Percentiles rank a stretch among this genome's conserved stretches.
phyloP scores from a whole-genome alignment of 2,797 vertebrate genomes.

The Diceros bicornis region DNA sequence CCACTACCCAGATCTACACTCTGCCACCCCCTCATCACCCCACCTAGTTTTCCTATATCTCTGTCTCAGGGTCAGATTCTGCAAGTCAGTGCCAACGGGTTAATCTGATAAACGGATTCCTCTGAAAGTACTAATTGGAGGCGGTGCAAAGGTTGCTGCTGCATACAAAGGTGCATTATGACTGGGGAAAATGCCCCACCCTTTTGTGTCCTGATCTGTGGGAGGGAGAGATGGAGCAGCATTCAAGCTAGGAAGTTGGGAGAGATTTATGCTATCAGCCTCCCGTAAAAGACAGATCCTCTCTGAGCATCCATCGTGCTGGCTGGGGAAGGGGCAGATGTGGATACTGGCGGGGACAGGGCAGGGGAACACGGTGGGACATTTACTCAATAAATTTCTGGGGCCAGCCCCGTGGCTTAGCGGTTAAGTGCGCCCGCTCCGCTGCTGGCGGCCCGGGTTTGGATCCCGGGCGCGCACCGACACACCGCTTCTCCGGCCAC shows the following conservation, averaged over 20 bases:
- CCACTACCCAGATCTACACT: neutral
- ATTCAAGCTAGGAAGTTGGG: neutral
- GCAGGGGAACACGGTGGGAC: neutral
- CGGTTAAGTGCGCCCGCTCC: too few relatives aligned
- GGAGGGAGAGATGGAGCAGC: neutral
- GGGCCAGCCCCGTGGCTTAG: too few relatives aligned
- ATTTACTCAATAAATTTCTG: neutral
- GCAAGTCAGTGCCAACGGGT: neutral
- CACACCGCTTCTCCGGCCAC: too few relatives aligned
- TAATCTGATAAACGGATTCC: constrained; percentile 31
- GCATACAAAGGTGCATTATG: constrained; percentile 53
- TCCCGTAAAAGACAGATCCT: neutral
- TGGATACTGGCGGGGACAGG: neutral
- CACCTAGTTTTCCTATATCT: neutral
- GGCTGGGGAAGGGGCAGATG: neutral
- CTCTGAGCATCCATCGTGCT: neutral
- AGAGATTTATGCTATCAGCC: neutral
- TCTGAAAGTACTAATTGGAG: constrained; percentile 6
- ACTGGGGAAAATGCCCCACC: neutral
- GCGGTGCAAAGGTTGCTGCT: constrained; percentile 46
- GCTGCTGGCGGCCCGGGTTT: too few relatives aligned
- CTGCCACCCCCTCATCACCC: neutral
- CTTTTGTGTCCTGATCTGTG: neutral
- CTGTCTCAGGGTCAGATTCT: neutral
- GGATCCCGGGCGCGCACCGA: too few relatives aligned